phyloP scores from a whole-genome alignment of 2,797 vertebrate genomes.

The Pelochelys cantorii region DNA sequence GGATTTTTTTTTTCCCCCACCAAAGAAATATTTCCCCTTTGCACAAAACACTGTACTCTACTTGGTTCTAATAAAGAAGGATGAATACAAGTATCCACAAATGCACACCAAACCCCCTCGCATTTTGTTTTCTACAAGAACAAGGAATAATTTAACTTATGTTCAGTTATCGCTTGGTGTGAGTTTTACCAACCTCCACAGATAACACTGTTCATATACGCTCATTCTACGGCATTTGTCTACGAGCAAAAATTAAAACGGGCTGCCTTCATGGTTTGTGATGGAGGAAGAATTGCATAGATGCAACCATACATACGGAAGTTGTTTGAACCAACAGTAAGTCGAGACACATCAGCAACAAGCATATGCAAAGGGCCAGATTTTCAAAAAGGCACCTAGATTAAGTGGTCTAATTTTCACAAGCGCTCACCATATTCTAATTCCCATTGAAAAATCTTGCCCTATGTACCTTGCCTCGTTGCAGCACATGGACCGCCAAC shows the following conservation, averaged over 20 bases:
- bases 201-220: conserved; percentile 40
- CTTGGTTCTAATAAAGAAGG: conserved; percentile 19
- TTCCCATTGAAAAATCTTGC: neutral
- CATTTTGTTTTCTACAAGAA: conserved; percentile 38
- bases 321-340: neutral
- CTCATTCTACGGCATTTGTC: conserved; percentile 35
- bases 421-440: fast-evolving
- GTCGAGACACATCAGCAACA: conserved; percentile 2
- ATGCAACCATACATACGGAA: neutral
- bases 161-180: neutral
- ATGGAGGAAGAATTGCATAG: neutral
- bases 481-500: neutral
- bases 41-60: conserved; percentile 7
- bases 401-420: neutral
- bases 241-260: conserved; percentile 28
- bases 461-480: neutral
- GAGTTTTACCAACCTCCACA: neutral
- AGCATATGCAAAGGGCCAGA: neutral
- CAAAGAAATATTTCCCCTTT: conserved; percentile 45
- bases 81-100: neutral
- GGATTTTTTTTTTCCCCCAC: conserved; percentile 25
- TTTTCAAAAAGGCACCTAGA: neutral
- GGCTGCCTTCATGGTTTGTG: neutral
- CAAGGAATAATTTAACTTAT: neutral
- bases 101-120: conserved; percentile 6